These are phyloP conservation scores for Microchirus variegatus DNA, from an alignment of 2,797 vertebrate genomes.

Conservation along the genomic window DNA sequence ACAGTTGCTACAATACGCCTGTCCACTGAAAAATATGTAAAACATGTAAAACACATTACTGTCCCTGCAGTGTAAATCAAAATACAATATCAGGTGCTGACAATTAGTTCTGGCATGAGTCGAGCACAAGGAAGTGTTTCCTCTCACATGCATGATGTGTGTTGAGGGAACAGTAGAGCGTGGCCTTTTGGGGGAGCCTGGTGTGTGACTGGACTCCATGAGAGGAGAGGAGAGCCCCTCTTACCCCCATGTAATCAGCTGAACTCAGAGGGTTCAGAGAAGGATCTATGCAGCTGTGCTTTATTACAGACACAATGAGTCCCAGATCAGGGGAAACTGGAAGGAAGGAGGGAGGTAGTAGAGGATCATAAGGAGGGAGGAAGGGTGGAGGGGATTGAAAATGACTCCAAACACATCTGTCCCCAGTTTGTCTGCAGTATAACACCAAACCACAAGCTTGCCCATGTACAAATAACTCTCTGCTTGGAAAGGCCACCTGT, in stretches of 20 bases:
- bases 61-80: conserved; percentile 15
- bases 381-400: conserved; percentile 22
- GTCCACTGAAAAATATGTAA: too few relatives aligned
- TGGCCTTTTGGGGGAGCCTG: conserved; percentile 44
- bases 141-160: conserved; percentile 53
- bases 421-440: conserved; percentile 78
- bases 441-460: conserved; percentile 75
- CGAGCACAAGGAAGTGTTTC: conserved; percentile 45
- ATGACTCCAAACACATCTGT: conserved; percentile 78
- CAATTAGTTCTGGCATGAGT: conserved; percentile 57
- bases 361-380: conserved; percentile 27
- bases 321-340: conserved; percentile 76
- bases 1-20: too few relatives aligned
- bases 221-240: conserved; percentile 47
- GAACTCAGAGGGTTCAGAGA: conserved; percentile 72
- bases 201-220: conserved; percentile 56
- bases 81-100: conserved; percentile 57
- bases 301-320: conserved; percentile 82
- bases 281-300: conserved; percentile 80
- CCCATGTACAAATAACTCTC: conserved; percentile 78
- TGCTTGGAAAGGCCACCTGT: conserved; percentile 62
- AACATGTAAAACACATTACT: too few relatives aligned
- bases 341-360: conserved; percentile 34
- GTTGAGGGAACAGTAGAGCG: conserved; percentile 47
- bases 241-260: conserved; percentile 74